Evolutionary conservation across 2,797 vertebrate species (phyloP).

Genomic region (Phrynocephalus guinanensis): DNA sequence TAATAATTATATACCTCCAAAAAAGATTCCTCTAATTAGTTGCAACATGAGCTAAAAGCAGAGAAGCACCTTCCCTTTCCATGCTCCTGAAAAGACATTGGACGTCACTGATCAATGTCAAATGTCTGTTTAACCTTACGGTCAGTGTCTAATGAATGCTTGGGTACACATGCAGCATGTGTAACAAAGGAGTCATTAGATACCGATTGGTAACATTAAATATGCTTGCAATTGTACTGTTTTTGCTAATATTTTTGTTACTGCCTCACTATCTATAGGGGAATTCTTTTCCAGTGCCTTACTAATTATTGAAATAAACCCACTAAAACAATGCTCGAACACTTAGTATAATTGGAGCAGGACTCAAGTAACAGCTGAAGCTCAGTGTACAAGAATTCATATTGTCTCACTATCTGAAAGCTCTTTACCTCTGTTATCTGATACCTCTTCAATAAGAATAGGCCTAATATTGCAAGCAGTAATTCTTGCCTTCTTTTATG

Average conservation of each 20-base stretch:
- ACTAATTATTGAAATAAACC: conserved; percentile 65
- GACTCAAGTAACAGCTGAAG: conserved; percentile 71
- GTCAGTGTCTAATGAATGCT: too few relatives aligned
- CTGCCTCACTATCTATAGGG: conserved; percentile 45
- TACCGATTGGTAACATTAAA: conserved; percentile 48
- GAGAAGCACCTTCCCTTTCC: not conserved
- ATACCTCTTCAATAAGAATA: conserved; percentile 59
- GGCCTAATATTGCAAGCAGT: conserved; percentile 50
- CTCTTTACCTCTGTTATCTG: conserved; percentile 49
- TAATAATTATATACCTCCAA: too few relatives aligned
- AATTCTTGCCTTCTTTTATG: conserved; percentile 64
- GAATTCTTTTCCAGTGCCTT: conserved; percentile 60
- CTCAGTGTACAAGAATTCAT: conserved; percentile 63
- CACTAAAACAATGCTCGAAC: conserved; percentile 67
- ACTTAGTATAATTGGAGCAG: conserved; percentile 74
- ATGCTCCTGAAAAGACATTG: not conserved
- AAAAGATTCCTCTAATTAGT: not conserved
- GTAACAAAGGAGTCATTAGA: conserved; percentile 20
- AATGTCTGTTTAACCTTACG: too few relatives aligned
- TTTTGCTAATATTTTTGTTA: conserved; percentile 47
- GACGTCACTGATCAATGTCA: too few relatives aligned
- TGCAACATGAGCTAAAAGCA: not conserved
- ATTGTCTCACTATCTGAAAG: conserved; percentile 63
- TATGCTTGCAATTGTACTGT: conserved; percentile 23
- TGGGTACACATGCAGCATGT: not conserved